Base-by-base conservation (phyloP, 2,888 invertebrate genomes). In the Sericinus montela region DNA sequence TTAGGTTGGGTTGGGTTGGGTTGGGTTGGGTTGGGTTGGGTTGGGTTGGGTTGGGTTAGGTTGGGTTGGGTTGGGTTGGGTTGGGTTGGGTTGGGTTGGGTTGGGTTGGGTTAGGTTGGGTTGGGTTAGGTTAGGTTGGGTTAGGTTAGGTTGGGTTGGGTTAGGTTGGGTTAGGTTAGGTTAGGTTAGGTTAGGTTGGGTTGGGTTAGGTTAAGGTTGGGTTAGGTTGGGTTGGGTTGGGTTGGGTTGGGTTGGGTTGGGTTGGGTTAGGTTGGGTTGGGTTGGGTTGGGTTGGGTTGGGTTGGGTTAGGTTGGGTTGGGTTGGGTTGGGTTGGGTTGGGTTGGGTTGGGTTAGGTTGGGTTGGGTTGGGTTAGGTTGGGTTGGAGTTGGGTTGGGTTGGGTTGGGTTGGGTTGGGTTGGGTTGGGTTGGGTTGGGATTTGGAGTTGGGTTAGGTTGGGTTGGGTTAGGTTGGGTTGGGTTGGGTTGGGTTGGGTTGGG, bases 381-480 rank as follows among this genome's bases (percentile, higher is more conserved):
- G n/a, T n/a, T n/a, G 10, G 32, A 32, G 10, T 32, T 32, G 10
- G 25, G 25, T 25, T 25, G 32, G 32, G 32, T 32, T 32, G 11
- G 32, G 52, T 52, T 52, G 52, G 55, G 54, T 54, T 54, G 52
- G 55, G 55, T 52, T 55, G 52, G n/a, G n/a, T n/a, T n/a, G n/a
- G n/a, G n/a, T n/a, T n/a, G n/a, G n/a, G n/a, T n/a, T n/a, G n/a
- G n/a, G n/a, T n/a, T n/a, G n/a, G n/a, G n/a, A n/a, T n/a, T n/a
- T n/a, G n/a, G n/a, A n/a, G n/a, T n/a, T n/a, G n/a, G n/a, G n/a
- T n/a, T n/a, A n/a, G n/a, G n/a, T n/a, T n/a, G n/a, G n/a, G n/a
- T n/a, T n/a, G n/a, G 55, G 55, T 55, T 55, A 52, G 55, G 55
- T 55, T 55, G 52, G 55, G 55, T 55, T 55, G 50, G 55, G 55